Conservation (phyloP, 2,888 invertebrate genomes). For the Pandemis heparana region DNA sequence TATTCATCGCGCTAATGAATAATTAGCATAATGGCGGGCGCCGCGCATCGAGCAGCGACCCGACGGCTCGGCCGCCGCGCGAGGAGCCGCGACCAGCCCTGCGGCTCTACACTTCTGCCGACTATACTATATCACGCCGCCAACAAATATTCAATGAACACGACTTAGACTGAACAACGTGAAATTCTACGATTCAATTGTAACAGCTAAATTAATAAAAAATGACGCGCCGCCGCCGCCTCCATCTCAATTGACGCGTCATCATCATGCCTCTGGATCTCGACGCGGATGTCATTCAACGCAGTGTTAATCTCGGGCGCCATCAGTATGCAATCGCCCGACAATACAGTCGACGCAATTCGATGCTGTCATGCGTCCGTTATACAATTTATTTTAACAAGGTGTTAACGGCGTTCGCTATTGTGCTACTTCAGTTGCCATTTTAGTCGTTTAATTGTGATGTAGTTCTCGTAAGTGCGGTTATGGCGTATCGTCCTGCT, state of each 20-base stretch:
- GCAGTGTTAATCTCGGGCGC: neutral
- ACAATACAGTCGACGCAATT: neutral
- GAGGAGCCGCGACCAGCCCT: neutral
- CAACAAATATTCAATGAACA: neutral
- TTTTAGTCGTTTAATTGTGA: too few species aligned
- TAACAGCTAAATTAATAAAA: neutral
- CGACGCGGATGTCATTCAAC: neutral
- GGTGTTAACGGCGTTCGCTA: too few species aligned
- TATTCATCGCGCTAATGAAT: slow-evolving; percentile 41
- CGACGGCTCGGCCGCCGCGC: slow-evolving; percentile 2
- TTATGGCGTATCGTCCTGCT: too few species aligned
- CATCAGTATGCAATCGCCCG: neutral
- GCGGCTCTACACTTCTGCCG: too few species aligned
- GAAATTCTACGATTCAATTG: neutral
- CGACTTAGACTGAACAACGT: neutral
- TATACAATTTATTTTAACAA: neutral
- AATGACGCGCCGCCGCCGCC: neutral
- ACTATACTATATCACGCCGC: too few species aligned
- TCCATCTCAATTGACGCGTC: neutral
- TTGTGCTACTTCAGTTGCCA: too few species aligned
- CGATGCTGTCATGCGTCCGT: neutral
- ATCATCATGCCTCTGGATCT: neutral
- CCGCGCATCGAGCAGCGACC: slow-evolving; percentile 12
- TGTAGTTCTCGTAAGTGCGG: too few species aligned
- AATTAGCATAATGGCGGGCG: slow-evolving; percentile 35